A percentile compares a stretch with the other conserved stretches of the same genome.
Conservation (phyloP, 1,140 invertebrate species). For the Dendrolimus punctatus region DNA sequence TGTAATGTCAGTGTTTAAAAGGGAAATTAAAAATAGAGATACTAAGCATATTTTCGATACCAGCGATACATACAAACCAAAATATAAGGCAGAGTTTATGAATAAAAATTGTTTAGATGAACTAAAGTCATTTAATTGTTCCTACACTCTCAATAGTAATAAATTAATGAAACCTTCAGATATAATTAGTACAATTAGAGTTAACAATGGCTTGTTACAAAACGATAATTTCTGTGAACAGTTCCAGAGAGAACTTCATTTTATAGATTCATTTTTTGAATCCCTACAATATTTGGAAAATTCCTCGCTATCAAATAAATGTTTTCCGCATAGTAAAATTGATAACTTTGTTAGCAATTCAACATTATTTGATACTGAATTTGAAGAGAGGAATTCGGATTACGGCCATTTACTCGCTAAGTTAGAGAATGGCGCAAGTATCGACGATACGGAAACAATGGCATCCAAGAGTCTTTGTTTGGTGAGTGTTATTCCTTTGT, state of each 20-base stretch:
- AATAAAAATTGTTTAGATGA: slow-evolving; percentile 19
- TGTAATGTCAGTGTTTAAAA: slow-evolving; percentile 50
- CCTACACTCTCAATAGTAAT: slow-evolving; percentile 30
- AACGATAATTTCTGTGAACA: slow-evolving; percentile 50
- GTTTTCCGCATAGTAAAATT: slow-evolving; percentile 34
- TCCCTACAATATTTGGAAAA: slow-evolving; percentile 60
- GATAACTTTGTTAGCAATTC: slow-evolving; percentile 42
- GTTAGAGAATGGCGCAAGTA: slow-evolving; percentile 43
- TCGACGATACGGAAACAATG: slow-evolving; percentile 58
- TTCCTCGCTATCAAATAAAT: slow-evolving; percentile 44
- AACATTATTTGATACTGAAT: slow-evolving; percentile 15
- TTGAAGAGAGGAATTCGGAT: slow-evolving; percentile 38
- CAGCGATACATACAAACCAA: too few species aligned
- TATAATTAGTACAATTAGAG: slow-evolving; percentile 56
- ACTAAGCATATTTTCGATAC: not conserved
- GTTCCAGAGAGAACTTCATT: slow-evolving; percentile 59
- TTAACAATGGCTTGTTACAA: slow-evolving; percentile 42
- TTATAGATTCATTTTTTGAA: slow-evolving; percentile 66
- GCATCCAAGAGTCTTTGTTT: slow-evolving; percentile 65
- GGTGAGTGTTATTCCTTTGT: slow-evolving; percentile 55
- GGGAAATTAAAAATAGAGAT: slow-evolving; percentile 29
- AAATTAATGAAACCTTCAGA: slow-evolving; percentile 63
- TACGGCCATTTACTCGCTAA: slow-evolving; percentile 46
- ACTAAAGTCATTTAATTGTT: slow-evolving; percentile 30
- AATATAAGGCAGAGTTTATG: too few species aligned